Percentiles rank a stretch among this genome's conserved stretches.
phyloP scores from a whole-genome alignment of 2,113 vertebrate species.

The Rousettus leschenaultii region DNA sequence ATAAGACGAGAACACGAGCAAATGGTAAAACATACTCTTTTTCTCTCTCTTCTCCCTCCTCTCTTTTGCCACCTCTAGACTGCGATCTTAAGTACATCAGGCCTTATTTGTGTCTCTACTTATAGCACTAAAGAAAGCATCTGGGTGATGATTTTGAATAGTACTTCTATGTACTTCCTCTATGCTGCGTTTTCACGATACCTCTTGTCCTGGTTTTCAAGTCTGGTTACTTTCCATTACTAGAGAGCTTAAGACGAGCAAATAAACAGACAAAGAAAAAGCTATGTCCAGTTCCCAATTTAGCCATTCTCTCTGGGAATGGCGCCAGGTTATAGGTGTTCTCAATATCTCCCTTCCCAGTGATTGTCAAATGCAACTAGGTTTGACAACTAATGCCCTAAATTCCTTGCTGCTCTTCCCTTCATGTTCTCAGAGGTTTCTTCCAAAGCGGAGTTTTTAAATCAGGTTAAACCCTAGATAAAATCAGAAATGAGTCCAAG shows the following conservation, averaged over 20 bases:
- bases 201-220: background rate
- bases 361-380: background rate
- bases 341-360: background rate
- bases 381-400: background rate
- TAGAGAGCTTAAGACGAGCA: background rate
- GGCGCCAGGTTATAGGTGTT: background rate
- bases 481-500: slow-evolving; percentile 9
- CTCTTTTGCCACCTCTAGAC: background rate
- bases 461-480: slow-evolving; percentile 9
- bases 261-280: background rate
- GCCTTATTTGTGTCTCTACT: background rate
- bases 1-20: background rate
- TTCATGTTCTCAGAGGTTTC: background rate
- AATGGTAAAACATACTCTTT: background rate
- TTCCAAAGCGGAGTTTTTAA: background rate
- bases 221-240: background rate
- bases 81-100: background rate
- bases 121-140: background rate
- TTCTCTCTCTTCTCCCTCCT: background rate
- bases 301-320: background rate
- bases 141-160: background rate
- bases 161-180: background rate
- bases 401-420: background rate
- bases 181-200: background rate
- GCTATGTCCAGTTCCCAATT: background rate